These are phyloP conservation scores for Nipponacmea schrenckii DNA, from an alignment of 2,888 invertebrate species.

Conservation along the genomic window DNA sequence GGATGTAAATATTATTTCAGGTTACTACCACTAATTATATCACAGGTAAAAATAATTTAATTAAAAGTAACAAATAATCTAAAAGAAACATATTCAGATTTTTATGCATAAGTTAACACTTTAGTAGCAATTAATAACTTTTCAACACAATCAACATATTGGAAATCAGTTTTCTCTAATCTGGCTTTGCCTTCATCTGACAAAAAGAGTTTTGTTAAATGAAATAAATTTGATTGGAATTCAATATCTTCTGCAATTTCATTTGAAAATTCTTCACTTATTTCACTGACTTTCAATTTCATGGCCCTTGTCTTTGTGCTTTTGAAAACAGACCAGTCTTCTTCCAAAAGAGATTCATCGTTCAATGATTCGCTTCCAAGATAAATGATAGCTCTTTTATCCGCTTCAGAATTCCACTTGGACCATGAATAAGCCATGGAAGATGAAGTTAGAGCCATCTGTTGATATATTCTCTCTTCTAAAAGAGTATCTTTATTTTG, in stretches of 20 bases:
- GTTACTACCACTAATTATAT: too few species aligned
- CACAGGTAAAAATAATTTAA: too few species aligned
- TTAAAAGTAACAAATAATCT: neutral
- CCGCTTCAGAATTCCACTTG: slow-evolving; percentile 63
- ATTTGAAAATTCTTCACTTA: slow-evolving; percentile 59
- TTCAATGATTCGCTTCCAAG: slow-evolving; percentile 60
- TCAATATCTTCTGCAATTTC: slow-evolving; percentile 53
- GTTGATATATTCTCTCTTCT: slow-evolving; percentile 62
- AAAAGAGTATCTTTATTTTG: slow-evolving; percentile 64
- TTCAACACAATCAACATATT: slow-evolving; percentile 61
- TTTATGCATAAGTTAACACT: slow-evolving; percentile 61
- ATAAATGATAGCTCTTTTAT: slow-evolving; percentile 56
- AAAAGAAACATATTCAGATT: neutral
- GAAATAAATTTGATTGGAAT: slow-evolving; percentile 65
- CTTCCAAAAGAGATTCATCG: slow-evolving; percentile 64
- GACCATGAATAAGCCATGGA: slow-evolving; percentile 65
- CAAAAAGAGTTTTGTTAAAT: slow-evolving; percentile 44
- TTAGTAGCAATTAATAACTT: slow-evolving; percentile 59
- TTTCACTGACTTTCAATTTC: slow-evolving; percentile 63
- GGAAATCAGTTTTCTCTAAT: slow-evolving; percentile 50
- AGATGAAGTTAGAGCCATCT: slow-evolving; percentile 65
- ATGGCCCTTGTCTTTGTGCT: slow-evolving; percentile 58
- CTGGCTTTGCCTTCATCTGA: slow-evolving; percentile 49
- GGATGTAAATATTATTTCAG: too few species aligned
- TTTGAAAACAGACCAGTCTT: slow-evolving; percentile 62